Percentiles rank a stretch among this genome's conserved stretches.
Conservation (phyloP, 2,888 invertebrate species). For the Hirtodrosophila cameraria region DNA sequence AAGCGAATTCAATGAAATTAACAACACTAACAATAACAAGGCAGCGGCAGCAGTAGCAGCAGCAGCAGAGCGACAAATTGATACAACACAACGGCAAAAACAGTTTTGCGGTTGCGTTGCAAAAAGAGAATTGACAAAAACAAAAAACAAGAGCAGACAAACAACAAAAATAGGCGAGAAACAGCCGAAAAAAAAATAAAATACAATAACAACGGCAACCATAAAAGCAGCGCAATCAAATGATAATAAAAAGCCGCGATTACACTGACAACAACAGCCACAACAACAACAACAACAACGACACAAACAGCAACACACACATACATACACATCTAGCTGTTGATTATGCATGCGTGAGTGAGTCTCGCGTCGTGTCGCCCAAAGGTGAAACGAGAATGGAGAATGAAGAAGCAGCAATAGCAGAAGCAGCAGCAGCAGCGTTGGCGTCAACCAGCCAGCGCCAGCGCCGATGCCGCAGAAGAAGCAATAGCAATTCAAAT, state of each 20-base stretch:
- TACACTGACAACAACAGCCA: conserved; percentile 40
- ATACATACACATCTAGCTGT: conserved; percentile 38
- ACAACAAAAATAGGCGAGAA: conserved; percentile 69
- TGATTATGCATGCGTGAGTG: conserved; percentile 76
- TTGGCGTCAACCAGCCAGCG: conserved; percentile 16
- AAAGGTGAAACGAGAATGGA: conserved; percentile 70
- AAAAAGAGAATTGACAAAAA: conserved; percentile 62
- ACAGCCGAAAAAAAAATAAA: conserved; percentile 45
- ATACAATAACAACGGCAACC: conserved; percentile 52
- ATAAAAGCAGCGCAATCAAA: conserved; percentile 77
- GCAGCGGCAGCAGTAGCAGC: conserved; percentile 9
- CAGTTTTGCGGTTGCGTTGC: conserved; percentile 36
- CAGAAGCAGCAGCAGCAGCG: conserved; percentile 2
- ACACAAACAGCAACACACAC: conserved; percentile 17
- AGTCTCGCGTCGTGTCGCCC: conserved; percentile 47
- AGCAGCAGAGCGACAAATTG: conserved; percentile 11
- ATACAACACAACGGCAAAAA: conserved; percentile 33
- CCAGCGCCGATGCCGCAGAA: conserved; percentile 52
- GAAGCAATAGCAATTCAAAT: conserved; percentile 80
- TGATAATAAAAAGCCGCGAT: conserved; percentile 76
- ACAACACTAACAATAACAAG: conserved; percentile 17
- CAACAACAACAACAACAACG: conserved; percentile 12
- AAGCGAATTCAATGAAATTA: conserved; percentile 39
- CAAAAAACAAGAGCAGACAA: conserved; percentile 42
- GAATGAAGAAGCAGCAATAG: conserved; percentile 22